A percentile compares a stretch with the other conserved stretches of the same genome.
These are phyloP conservation scores for Ceratitis capitata DNA, from an alignment of 1,140 invertebrate species.

Conservation along the genomic window DNA sequence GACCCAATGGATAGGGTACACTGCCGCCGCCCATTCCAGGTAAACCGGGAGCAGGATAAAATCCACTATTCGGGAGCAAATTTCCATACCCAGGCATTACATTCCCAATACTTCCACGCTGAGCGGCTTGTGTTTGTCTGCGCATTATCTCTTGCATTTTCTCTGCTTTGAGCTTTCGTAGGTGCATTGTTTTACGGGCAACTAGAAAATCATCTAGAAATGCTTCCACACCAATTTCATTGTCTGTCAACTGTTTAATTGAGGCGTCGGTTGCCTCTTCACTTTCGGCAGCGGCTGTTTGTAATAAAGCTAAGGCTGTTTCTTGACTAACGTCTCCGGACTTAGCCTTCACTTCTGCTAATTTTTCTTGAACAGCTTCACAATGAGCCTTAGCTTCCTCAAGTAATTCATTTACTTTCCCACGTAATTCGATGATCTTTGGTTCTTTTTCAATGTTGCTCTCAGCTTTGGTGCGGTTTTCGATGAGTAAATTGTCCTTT, in stretches of 20 bases:
- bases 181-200: slow-evolving; percentile 79
- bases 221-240: slow-evolving; percentile 77
- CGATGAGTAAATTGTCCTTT: slow-evolving; percentile 85
- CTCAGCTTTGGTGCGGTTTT: slow-evolving; percentile 87
- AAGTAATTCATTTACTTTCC: slow-evolving; percentile 74
- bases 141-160: slow-evolving; percentile 84
- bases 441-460: slow-evolving; percentile 86
- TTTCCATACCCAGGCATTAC: slow-evolving; percentile 50
- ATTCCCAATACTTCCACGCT: slow-evolving; percentile 16
- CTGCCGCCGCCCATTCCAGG: slow-evolving; percentile 35
- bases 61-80: slow-evolving; percentile 47
- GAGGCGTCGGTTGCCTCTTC: slow-evolving; percentile 88
- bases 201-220: slow-evolving; percentile 82
- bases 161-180: slow-evolving; percentile 84
- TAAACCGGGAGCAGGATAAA: slow-evolving; percentile 49
- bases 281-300: slow-evolving; percentile 84
- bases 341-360: slow-evolving; percentile 74
- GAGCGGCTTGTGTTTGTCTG: slow-evolving; percentile 56
- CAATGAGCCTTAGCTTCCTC: slow-evolving; percentile 76
- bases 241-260: slow-evolving; percentile 79
- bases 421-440: slow-evolving; percentile 77
- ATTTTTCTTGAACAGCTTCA: slow-evolving; percentile 74
- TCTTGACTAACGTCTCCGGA: slow-evolving; percentile 78
- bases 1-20: slow-evolving; percentile 69
- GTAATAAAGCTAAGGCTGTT: slow-evolving; percentile 82